These are phyloP conservation scores for Thumatha senex DNA, from an alignment of 2,888 invertebrate species.

Conservation along the genomic window DNA sequence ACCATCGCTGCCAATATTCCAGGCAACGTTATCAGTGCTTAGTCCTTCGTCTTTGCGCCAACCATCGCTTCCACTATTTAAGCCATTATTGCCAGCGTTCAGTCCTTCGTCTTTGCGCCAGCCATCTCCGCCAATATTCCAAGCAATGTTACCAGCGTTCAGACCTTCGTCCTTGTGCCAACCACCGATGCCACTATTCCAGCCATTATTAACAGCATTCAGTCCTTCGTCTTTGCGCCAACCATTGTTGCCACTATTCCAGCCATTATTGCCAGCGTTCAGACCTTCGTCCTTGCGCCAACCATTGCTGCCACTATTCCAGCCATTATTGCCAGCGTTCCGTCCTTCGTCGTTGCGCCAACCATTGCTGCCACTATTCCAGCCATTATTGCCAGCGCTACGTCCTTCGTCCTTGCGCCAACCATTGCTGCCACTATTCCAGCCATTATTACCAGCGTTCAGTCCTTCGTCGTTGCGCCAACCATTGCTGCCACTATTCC, in stretches of 20 bases:
- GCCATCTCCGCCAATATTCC: no score
- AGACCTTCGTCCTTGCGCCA: slow-evolving; percentile 5
- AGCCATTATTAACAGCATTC: no score
- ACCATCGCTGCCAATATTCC: not conserved
- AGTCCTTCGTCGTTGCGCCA: not conserved
- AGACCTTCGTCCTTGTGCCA: no score
- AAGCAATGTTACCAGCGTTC: no score
- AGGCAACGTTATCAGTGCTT: not conserved
- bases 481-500: not conserved
- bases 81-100: not conserved
- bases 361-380: slow-evolving; percentile 10
- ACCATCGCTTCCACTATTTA: not conserved
- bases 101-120: no score
- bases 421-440: not conserved
- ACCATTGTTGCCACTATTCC: no score
- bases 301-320: slow-evolving; percentile 3
- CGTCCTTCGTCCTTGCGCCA: slow-evolving; percentile 35
- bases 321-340: slow-evolving; percentile 13
- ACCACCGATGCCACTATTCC: no score
- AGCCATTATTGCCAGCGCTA: slow-evolving; percentile 26
- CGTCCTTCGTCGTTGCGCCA: not conserved
- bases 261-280: no score
- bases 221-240: no score
- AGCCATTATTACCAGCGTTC: no score
- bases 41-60: not conserved